These are phyloP conservation scores for Heliocidaris tuberculata DNA, from an alignment of 35 echinoderm and acorn worm species.

Conservation along the genomic window DNA sequence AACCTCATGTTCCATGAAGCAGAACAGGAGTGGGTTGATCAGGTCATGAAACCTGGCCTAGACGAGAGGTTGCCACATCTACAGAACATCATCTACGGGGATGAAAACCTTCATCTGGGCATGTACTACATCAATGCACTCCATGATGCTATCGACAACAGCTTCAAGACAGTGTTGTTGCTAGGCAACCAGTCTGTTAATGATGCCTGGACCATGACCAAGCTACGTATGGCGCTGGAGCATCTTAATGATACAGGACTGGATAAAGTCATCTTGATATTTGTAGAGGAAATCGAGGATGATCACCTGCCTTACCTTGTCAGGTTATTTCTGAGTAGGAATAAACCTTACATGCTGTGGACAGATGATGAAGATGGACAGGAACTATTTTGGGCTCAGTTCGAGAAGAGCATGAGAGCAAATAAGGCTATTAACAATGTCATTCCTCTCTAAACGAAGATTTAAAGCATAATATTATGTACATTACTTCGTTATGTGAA, in stretches of 20 bases:
- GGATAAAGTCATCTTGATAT: conserved; percentile 24
- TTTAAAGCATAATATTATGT: too few species aligned
- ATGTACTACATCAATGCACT: conserved; percentile 4
- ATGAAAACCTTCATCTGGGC: conserved; percentile 8
- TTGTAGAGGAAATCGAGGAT: conserved; percentile 35
- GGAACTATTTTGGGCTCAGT: too few species aligned
- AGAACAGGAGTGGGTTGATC: background rate
- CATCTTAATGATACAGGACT: conserved; percentile 14
- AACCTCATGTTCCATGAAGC: conserved; percentile 39
- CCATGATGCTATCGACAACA: background rate
- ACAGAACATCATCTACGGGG: conserved; percentile 12
- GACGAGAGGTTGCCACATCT: conserved; percentile 26
- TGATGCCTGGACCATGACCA: conserved; percentile 28
- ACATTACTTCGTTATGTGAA: too few species aligned
- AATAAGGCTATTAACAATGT: too few species aligned
- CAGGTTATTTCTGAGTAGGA: conserved; percentile 12
- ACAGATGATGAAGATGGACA: background rate
- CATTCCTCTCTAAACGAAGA: too few species aligned
- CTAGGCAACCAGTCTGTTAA: conserved; percentile 17
- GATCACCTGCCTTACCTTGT: conserved; percentile 40
- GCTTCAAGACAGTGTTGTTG: background rate
- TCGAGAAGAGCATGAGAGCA: too few species aligned
- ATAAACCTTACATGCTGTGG: background rate
- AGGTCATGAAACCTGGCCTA: background rate
- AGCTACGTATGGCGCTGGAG: background rate